Base-by-base conservation (phyloP, 2,797 vertebrate species). In the Atherinosoma microstoma region DNA sequence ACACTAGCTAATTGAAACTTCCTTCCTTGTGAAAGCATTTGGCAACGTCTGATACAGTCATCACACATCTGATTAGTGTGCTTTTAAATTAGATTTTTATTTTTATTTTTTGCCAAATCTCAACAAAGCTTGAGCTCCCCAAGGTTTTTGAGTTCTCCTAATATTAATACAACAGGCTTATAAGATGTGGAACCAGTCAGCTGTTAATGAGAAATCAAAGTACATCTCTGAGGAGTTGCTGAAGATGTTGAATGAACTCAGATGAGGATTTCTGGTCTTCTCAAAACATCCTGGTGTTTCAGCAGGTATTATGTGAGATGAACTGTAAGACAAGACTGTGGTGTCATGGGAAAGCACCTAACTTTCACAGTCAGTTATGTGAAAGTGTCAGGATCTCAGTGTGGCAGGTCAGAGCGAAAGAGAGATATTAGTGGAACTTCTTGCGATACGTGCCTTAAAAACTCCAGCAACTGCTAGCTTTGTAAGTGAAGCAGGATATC, bases 341-440 rank as follows among this genome's bases (percentile, higher is more conserved):
- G 6, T 45, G 22, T 66, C 13, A 29, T 58, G 65, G 71, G 70
- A 87, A 79, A 30, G 30, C 64, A 24, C 22, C 45, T 29, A 45
- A 9, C 13, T 1, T 24, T 64, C 36, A 47, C 16, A 47, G 2
- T 40, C 32, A 58, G n/a, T 15, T 58, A 6, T 64, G 38, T 12
- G n/a, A 70, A 59, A 45, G 30, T 29, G 73, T 61, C 40, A 38
- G 70, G 60, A 70, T 76, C 78, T 83, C 80, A 82, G 79, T 64
- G 27, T 77, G 82, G 24, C 5, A 64, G n/a, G 34, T 68, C 42
- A 12, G 12, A 64, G 20, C 4, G 73, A 80, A 84, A n/a, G n/a
- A 87, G 22, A 51, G 73, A 89, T 80, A 76, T 58, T 2, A 45
- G 64, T 60, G 63, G 62, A 58, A 71, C 29, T 16, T 64, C 51